Base-by-base conservation (phyloP, 2,113 vertebrate species). In the Crotalus horridus region DNA sequence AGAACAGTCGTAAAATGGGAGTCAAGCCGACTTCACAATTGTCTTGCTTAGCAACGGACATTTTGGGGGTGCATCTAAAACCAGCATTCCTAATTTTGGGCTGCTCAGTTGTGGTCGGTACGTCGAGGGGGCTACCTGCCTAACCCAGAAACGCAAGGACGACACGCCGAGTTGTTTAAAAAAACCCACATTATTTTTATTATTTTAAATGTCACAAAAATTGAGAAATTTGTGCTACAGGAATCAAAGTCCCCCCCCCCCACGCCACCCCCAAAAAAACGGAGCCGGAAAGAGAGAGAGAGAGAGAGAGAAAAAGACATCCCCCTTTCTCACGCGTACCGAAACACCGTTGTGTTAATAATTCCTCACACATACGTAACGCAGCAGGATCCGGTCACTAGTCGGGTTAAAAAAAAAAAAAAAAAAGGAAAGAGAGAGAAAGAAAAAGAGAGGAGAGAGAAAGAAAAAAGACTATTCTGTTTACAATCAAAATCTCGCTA, bases 101-200 rank as follows among this genome's bases (percentile, higher is more conserved):
- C 61, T 4, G 26, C 61, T 4, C 26, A 3, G 0, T 13, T 64
- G 61, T 4, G 11, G 61, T 64, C 1, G 0, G 0, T 12, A 64
- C 1, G 26, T 12, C 0, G 26, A 64, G 39, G 39, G 26, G 26
- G 4, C 4, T 13, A 12, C 61, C 61, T 5, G 11, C 11, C 11
- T 13, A 13, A 13, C 94, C 88, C 64, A 94, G 91, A 89, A 91
- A 97, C 46, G 13, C 12, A 69, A 92, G 64, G 87, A 33, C 85
- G 92, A 95, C 88, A 92, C 1, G 1, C 1, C 0, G 11, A 11
- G 33, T 89, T 54, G 33, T 53, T 97, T 95, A 97, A 97, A 96
- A 98, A 98, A 98, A 98, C 51, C 94, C 91, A 0, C 94, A 93
- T 95, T 39, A 39, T 94, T 96, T 96, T 55, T 94, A 96, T 96